Base-by-base conservation (phyloP, 1,140 invertebrate genomes). In the Drosophila sp. region DNA sequence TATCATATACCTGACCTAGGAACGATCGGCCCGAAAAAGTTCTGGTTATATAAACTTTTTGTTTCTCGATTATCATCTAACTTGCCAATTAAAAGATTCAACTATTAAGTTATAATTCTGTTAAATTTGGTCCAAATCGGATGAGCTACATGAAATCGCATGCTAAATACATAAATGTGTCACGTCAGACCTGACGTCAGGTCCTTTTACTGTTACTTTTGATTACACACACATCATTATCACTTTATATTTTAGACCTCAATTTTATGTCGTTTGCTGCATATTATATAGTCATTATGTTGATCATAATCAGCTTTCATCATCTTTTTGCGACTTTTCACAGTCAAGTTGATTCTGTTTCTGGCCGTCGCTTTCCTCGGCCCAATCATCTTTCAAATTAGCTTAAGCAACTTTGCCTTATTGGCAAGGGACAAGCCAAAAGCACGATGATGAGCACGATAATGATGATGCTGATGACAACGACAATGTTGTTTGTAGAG, bases 311-410 rank as follows among this genome's bases (percentile, higher is more conserved):
- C 44, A 10, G 7, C n/a, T 50, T 27, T 50, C 8, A 25, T 50
- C 7, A 50, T 27, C 7, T 50, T 50, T 50, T 50, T 23, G 5
- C 25, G 7, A 10, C 23, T 50, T 50, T 50, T 50, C 25, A 50
- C 44, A 27, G 44, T 50, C 44, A 50, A 25, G 44, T 27, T 50
- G 23, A 10, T 25, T 8, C 23, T 7, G 6, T 47, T 47, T 23
- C n/a, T 47, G 23, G 41, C 41, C n/a, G 5, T 47, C 25, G 23
- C 3, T 25, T 23, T 3, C 2, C 32, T 57, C 33, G 35, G 56
- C 64, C 58, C 68, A 75, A 71, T 75, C 70, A 76, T 72, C 70
- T 76, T 69, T 73, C 71, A 77, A 69, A 77, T 76, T 76, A 73
- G 74, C 72, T 71, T 41, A 62, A 76, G 66, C 74, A 76, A 76